Evolutionary conservation across 2,113 vertebrate genomes (phyloP), one percentile per base, ranked within the genome.

Genomic region (Hypocryptadius cinnamomeus): DNA sequence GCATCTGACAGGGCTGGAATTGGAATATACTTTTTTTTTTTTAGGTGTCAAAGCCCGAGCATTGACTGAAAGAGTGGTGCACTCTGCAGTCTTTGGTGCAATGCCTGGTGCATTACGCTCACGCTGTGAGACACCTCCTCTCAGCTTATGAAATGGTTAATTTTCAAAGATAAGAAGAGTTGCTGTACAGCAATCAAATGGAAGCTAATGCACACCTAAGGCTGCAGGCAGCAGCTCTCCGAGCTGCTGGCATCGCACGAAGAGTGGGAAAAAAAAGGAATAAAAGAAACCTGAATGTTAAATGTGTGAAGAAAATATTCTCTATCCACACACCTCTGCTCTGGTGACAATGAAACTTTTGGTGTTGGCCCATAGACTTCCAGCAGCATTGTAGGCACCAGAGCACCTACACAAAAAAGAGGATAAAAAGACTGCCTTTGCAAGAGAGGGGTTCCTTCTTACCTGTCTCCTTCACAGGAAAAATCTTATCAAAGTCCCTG

Each of bases 81-180:
- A 60, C 90, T 94, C 94, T 95, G 94, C 95, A 96, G 93, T 94
- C 92, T 78, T 77, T 96, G 95, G 82, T 96, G 96, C 93, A 95
- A 96, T 96, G 94, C 73, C 69, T 94, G 94, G 94, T 96, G 95
- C 92, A 95, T 95, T 95, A 95, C 92, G 19, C 74, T 92, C 90
- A 5, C 2, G 1, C 33, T 50, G 83, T 1, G 10, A 92, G 87
- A 74, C 95, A 48, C 70, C 86, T 92, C 80, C 91, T 91, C 73
- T 28, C 31, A 11, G 72, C 91, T 91, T 60, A 27, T 21, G 82
- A 96, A 96, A 96, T 77, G 90, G 96, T 95, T 96, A 96, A 96
- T 96, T 95, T 90, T 14, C 90, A 71, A 88, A 95, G 95, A 94
- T 88, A 91, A 90, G 93, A 83, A 93, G 96, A 94, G 94, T 94